Base-by-base conservation (phyloP, 2,888 invertebrate species). In the Drosophila formosana region DNA sequence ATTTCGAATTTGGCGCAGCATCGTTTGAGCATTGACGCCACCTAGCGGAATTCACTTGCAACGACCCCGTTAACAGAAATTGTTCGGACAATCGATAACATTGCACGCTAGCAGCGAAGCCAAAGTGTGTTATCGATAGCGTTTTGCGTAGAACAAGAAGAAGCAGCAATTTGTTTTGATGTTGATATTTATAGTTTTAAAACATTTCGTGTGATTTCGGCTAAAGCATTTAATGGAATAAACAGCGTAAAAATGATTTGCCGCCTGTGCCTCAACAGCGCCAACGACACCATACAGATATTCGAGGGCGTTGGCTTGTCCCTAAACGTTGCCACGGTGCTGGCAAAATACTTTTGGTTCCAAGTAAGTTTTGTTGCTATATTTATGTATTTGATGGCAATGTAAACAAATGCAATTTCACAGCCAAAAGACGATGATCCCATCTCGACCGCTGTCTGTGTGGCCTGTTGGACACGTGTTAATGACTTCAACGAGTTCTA, bases 281-380 rank as follows among this genome's bases (percentile, higher is more conserved):
- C 82, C n/a, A 70, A 75, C 23, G 89, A 91, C 52, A 82, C 89
- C 8, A 87, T 92, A 50, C 78, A 90, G 30, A 91, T 92, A 66
- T 92, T 92, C 53, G 90, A 89, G 41, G 83, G 73, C 41, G 73
- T 82, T 26, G 91, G 91, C 2, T 46, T 75, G 3, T 80, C 90
- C 11, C 67, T 90, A 3, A 89, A 90, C 68, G 88, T 91, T n/a
- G 87, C 91, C 1, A 63, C 64, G 3, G 79, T 91, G 37, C 69
- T 92, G 26, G 78, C 80, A 37, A 91, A 92, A 72, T 89, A 92
- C 67, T 92, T 92, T 78, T 92, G 92, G 91, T 92, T 92, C 66
- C 89, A 91, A 89, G 92, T 63, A 49, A 9, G 26, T n/a, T 6
- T 23, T 30, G 30, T 43, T 2, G 45, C 13, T 32, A 1, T n/a